Base-by-base conservation (phyloP, 1,140 invertebrate genomes). In the Bradysia coprophila region DNA sequence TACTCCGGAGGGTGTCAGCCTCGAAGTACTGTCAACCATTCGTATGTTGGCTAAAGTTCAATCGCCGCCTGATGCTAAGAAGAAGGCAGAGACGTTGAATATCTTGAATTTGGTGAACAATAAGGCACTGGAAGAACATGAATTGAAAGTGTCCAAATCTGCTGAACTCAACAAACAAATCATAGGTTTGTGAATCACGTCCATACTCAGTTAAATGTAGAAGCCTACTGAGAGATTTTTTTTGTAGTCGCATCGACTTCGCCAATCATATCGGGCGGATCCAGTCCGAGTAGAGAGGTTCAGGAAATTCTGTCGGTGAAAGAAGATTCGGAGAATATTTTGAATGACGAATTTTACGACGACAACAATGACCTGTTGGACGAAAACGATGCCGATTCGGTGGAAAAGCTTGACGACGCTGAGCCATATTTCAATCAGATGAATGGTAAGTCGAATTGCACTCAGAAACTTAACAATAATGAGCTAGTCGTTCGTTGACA, bases 201-300 rank as follows among this genome's bases (percentile, higher is more conserved):
- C 5, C 38, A 18, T 38, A 16, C n/a, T 18, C n/a, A n/a, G n/a
- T n/a, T n/a, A n/a, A n/a, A n/a, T n/a, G n/a, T n/a, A n/a, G n/a
- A n/a, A n/a, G n/a, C n/a, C n/a, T n/a, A n/a, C n/a, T n/a, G n/a
- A n/a, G n/a, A n/a, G n/a, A n/a, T n/a, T n/a, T n/a, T n/a, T n/a
- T n/a, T n/a, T n/a, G n/a, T n/a, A n/a, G n/a, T n/a, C n/a, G n/a
- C n/a, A n/a, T n/a, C n/a, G n/a, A n/a, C 13, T 8, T 28, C 24
- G 24, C 24, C 24, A 28, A 6, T 28, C 24, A 28, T 28, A 28
- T 28, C 77, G 42, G 78, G 77, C 6, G 78, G 81, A 21, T 84
- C 81, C 31, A 85, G 81, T 56, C 85, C 87, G 6, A 88, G 85
- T 48, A 68, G 84, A 43, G 86, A 91, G 63, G 86, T 91, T 2